These are phyloP conservation scores for Athene cunicularia DNA, from an alignment of 2,113 vertebrate genomes.

Conservation along the genomic window DNA sequence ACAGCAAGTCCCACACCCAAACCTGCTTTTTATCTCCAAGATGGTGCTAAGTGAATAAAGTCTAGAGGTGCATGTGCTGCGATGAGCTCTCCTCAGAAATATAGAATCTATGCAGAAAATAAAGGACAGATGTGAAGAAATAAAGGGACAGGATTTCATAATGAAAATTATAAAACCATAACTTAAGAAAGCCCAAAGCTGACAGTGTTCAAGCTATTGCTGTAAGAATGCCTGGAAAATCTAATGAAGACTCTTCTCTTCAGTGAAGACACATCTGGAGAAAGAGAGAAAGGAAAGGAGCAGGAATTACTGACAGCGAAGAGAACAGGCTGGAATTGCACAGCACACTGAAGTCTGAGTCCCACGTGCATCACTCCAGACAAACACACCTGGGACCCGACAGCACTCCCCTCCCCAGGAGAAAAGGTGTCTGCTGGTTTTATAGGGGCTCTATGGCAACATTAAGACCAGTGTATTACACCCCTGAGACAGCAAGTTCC, in stretches of 20 bases:
- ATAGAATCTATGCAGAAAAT: neutral
- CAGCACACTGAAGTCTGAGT: neutral
- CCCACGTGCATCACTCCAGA: too few species aligned
- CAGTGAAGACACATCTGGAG: neutral
- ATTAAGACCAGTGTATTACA: rapidly evolving
- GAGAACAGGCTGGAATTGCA: neutral
- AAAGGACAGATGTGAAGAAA: neutral
- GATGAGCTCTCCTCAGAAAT: neutral
- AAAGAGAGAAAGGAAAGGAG: neutral
- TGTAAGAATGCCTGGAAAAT: neutral
- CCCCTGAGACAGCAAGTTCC: neutral
- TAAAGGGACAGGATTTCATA: neutral
- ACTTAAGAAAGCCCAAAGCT: conserved; percentile 33
- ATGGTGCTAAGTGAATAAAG: neutral
- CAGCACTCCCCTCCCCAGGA: neutral
- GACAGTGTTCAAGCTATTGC: conserved; percentile 10
- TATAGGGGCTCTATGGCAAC: neutral
- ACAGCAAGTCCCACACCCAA: neutral
- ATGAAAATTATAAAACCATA: neutral
- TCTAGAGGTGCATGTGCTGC: neutral
- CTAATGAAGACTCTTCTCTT: neutral
- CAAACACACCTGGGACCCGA: rapidly evolving
- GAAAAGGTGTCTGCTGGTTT: rapidly evolving
- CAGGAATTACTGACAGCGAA: neutral
- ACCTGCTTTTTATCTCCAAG: neutral